Conservation (phyloP, 2,113 vertebrate species). For the Empidonax alnorum region DNA sequence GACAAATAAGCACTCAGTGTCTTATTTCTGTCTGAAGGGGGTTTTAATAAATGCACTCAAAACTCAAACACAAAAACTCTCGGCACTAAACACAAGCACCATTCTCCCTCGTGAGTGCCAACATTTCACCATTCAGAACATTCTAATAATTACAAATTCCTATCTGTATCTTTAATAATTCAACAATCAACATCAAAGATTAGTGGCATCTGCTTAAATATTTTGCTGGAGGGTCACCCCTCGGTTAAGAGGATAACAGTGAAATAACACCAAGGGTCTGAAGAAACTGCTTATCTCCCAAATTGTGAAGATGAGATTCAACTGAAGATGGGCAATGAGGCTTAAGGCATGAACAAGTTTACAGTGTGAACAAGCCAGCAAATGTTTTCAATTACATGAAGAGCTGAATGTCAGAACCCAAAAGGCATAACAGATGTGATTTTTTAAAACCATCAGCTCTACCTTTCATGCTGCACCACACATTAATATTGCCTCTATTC, state of each 20-base stretch:
- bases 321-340: not conserved
- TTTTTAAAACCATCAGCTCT: not conserved
- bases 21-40: not conserved
- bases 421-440: not conserved
- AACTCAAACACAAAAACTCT: not conserved
- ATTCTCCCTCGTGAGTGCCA: not conserved
- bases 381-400: not conserved
- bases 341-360: not conserved
- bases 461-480: not conserved
- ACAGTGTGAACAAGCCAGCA: not conserved
- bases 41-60: not conserved
- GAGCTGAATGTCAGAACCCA: not conserved
- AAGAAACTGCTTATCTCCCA: not conserved
- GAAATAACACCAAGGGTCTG: not conserved
- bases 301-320: not conserved
- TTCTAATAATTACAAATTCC: slow-evolving; percentile 75
- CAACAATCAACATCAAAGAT: slow-evolving; percentile 73
- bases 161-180: slow-evolving; percentile 76
- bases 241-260: not conserved
- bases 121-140: slow-evolving; percentile 35
- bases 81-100: not conserved
- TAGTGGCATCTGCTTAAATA: slow-evolving; percentile 44
- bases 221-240: not conserved
- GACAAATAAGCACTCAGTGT: not conserved
- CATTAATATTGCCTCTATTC: not conserved